Conservation (phyloP, 2,797 vertebrate species). For the Lutjanus argentimaculatus region DNA sequence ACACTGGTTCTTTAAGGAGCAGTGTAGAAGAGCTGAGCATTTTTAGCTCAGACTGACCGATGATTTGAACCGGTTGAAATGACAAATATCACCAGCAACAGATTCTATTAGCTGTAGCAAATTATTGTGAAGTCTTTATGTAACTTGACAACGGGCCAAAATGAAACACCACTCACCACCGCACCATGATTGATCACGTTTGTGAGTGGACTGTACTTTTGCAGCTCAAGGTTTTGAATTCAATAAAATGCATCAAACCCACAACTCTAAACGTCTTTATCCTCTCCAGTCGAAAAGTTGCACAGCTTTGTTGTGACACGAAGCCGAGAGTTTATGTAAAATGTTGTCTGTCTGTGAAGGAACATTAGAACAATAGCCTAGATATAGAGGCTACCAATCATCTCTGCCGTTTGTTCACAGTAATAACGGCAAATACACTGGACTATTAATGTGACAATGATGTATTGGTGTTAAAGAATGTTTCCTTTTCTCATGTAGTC, state of each 20-base stretch:
- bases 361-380: neutral
- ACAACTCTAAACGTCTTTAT: neutral
- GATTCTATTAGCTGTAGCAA: neutral
- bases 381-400: neutral
- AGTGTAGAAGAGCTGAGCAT: neutral
- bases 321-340: conserved; percentile 4
- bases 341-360: neutral
- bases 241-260: neutral
- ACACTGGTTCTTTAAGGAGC: neutral
- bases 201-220: too few species aligned
- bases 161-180: too few species aligned
- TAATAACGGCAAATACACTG: conserved; percentile 42
- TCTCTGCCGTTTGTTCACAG: conserved; percentile 13
- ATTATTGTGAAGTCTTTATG: neutral
- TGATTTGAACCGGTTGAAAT: neutral
- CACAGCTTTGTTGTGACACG: neutral
- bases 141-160: too few species aligned
- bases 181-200: too few species aligned
- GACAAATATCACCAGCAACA: neutral
- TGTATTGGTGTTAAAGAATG: conserved; percentile 31
- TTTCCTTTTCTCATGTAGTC: conserved; percentile 37
- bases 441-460: conserved; percentile 59
- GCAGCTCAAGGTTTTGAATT: neutral
- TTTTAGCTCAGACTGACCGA: neutral
- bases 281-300: neutral